Conservation (phyloP, 2,888 invertebrate genomes). For the Margaritifera margaritifera region DNA sequence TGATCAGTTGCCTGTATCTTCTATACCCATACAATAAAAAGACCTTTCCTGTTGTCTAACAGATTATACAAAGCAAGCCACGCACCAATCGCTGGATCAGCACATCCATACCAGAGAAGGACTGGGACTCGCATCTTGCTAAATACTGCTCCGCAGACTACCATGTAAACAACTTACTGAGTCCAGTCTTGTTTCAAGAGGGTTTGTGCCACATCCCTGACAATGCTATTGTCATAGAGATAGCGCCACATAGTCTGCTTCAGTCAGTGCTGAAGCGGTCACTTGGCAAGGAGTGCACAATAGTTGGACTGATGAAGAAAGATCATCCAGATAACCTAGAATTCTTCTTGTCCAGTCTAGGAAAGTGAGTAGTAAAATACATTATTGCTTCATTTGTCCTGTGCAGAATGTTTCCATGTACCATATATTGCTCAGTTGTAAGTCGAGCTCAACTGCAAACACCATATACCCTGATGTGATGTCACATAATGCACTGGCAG, state of each 20-base stretch:
- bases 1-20: too few species aligned
- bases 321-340: constrained; percentile 77
- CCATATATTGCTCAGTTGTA: too few species aligned
- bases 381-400: constrained; percentile 70
- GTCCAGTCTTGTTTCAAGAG: constrained; percentile 94
- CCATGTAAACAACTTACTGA: constrained; percentile 95
- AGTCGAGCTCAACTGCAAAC: too few species aligned
- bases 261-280: constrained; percentile 94
- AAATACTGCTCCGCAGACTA: constrained; percentile 91
- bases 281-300: constrained; percentile 81
- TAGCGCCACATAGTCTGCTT: constrained; percentile 94
- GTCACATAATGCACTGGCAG: too few species aligned
- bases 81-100: constrained; percentile 91
- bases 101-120: constrained; percentile 89
- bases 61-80: constrained; percentile 83
- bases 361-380: constrained; percentile 77
- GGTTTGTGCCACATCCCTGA: constrained; percentile 88
- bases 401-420: too few species aligned
- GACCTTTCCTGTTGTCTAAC: neutral
- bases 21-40: too few species aligned
- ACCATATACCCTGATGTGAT: too few species aligned
- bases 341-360: constrained; percentile 85
- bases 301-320: constrained; percentile 89
- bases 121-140: constrained; percentile 86
- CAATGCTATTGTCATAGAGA: constrained; percentile 90